phyloP scores from a whole-genome alignment of 23 tunicate genomes.

The Trididemnum nubilum region DNA sequence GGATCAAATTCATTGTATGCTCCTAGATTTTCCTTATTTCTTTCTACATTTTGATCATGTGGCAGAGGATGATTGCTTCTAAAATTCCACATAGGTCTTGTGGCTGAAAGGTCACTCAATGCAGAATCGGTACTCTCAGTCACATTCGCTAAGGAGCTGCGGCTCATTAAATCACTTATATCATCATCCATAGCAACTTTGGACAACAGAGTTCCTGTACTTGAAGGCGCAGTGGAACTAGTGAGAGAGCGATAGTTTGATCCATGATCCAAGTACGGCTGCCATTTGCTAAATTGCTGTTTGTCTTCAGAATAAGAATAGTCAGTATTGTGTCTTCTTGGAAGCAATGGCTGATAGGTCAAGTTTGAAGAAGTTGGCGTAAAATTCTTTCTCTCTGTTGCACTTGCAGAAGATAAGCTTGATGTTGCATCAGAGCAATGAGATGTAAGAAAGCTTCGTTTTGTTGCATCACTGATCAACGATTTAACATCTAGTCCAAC shows the following conservation, averaged over 20 bases:
- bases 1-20: neutral
- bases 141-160: neutral
- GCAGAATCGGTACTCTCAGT: neutral
- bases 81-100: neutral
- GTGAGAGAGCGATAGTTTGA: too few species aligned
- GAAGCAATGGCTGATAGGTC: neutral
- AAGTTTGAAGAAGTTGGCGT: neutral
- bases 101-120: neutral
- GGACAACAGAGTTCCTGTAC: neutral
- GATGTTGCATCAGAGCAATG: neutral
- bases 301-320: neutral
- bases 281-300: neutral
- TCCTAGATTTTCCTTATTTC: neutral
- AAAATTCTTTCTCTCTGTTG: neutral
- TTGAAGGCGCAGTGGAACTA: neutral
- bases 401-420: neutral
- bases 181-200: conserved; percentile 19
- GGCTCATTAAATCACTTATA: neutral
- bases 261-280: too few species aligned
- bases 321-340: neutral
- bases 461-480: conserved; percentile 23
- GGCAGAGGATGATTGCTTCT: neutral
- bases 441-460: conserved; percentile 6
- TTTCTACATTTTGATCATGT: neutral
- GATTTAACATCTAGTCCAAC: conserved; percentile 6